Conservation (phyloP, 2,797 vertebrate species). For the Merluccius polli region DNA sequence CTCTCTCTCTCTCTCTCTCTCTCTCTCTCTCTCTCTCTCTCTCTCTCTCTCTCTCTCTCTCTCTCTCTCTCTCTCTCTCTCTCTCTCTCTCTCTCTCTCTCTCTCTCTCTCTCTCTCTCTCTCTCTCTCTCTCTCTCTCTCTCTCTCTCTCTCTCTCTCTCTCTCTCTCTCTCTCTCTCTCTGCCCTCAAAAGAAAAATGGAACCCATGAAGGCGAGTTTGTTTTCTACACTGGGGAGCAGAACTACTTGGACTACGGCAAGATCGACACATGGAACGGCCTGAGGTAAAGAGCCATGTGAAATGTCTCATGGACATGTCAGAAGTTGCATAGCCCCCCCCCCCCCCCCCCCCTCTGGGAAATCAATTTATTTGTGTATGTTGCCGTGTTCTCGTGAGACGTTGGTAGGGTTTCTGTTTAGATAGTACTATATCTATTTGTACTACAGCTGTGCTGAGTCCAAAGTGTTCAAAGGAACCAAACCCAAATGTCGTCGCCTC, state of each 20-base stretch:
- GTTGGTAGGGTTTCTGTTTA: background rate
- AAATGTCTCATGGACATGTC: background rate
- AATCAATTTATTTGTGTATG: background rate
- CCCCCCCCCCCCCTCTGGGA: background rate
- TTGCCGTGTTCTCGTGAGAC: background rate
- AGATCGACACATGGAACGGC: constrained; percentile 80
- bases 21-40: constrained; percentile 23
- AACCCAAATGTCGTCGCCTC: too few relatives aligned
- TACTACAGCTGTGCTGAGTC: too few relatives aligned
- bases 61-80: background rate
- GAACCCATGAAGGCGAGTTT: constrained; percentile 79
- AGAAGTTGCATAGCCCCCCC: background rate
- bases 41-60: background rate
- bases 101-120: background rate
- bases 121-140: background rate
- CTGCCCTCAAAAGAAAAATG: constrained; percentile 74
- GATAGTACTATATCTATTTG: background rate
- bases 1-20: background rate
- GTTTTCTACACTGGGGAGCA: constrained; percentile 77
- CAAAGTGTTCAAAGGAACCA: too few relatives aligned
- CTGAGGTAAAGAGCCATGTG: constrained; percentile 62
- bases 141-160: background rate
- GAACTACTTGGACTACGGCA: constrained; percentile 78
- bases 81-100: background rate
- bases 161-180: background rate